Percentiles rank a stretch among this genome's conserved stretches.
These are phyloP conservation scores for Perizoma flavofasciatum DNA, from an alignment of 2,888 invertebrate genomes.

Conservation along the genomic window DNA sequence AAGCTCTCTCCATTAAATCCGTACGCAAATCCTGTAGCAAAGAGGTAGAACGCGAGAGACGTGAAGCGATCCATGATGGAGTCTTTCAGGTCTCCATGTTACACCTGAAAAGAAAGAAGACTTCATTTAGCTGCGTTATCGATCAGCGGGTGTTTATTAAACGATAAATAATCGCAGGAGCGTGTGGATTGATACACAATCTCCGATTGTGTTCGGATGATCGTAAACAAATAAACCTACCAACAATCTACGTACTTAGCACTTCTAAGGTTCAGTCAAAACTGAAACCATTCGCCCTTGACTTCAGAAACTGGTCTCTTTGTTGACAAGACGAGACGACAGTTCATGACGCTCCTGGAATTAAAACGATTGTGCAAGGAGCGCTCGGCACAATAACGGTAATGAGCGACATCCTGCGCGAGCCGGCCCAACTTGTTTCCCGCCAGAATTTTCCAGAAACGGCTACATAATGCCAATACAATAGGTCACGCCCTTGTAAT, in stretches of 20 bases:
- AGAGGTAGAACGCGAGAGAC: slow-evolving; percentile 55
- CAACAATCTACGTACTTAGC: background rate
- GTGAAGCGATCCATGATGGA: slow-evolving; percentile 57
- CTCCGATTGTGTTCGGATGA: slow-evolving; percentile 13
- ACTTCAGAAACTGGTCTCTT: slow-evolving; percentile 23
- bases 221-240: slow-evolving; percentile 9
- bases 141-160: slow-evolving; percentile 44
- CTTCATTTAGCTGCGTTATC: slow-evolving; percentile 27
- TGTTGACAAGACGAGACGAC: slow-evolving; percentile 1
- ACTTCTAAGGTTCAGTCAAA: background rate
- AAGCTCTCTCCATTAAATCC: slow-evolving; percentile 85
- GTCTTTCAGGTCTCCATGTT: slow-evolving; percentile 45
- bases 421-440: slow-evolving; percentile 56
- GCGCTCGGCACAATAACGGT: slow-evolving; percentile 60
- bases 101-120: slow-evolving; percentile 49
- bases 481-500: slow-evolving; percentile 25
- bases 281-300: slow-evolving; percentile 26
- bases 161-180: slow-evolving; percentile 37
- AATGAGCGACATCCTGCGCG: slow-evolving; percentile 71
- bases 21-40: slow-evolving; percentile 53
- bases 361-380: slow-evolving; percentile 55
- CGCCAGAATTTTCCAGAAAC: slow-evolving; percentile 79
- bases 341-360: slow-evolving; percentile 40
- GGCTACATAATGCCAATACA: slow-evolving; percentile 39
- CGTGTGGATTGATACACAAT: slow-evolving; percentile 41